These are phyloP conservation scores for Tetramorium parvispinum DNA, from an alignment of 1,140 invertebrate genomes.

Conservation along the genomic window DNA sequence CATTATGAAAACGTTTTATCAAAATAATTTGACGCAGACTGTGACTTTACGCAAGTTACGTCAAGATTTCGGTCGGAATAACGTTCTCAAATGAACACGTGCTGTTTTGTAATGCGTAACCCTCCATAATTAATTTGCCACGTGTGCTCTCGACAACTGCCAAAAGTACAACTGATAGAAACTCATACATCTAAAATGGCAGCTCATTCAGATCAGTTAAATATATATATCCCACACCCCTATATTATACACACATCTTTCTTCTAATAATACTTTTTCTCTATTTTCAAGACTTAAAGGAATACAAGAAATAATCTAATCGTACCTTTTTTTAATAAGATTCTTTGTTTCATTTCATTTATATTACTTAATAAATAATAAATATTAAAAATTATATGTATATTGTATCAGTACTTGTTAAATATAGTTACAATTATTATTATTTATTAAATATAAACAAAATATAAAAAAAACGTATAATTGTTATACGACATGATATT, in stretches of 20 bases:
- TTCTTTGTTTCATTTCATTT: constrained; percentile 16
- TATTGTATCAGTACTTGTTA: background rate
- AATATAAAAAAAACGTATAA: background rate
- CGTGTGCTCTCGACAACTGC: too few relatives aligned
- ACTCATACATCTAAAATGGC: too few relatives aligned
- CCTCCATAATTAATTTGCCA: too few relatives aligned
- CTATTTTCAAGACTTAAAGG: background rate
- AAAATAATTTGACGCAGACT: too few relatives aligned
- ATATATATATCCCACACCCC: too few relatives aligned
- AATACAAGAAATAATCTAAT: background rate
- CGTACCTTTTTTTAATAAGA: background rate
- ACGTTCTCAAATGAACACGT: too few relatives aligned
- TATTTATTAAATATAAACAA: background rate
- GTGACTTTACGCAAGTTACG: too few relatives aligned
- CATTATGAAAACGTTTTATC: too few relatives aligned
- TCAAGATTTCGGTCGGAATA: too few relatives aligned
- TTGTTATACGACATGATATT: background rate
- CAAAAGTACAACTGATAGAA: too few relatives aligned
- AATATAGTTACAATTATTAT: background rate
- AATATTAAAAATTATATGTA: background rate
- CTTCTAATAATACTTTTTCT: background rate
- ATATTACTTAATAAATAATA: constrained; percentile 1
- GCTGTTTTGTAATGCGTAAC: too few relatives aligned
- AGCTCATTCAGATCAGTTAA: too few relatives aligned
- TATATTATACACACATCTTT: background rate